These are phyloP conservation scores for Ichneumoninae sp. DNA, from an alignment of 2,888 invertebrate genomes.

Conservation along the genomic window DNA sequence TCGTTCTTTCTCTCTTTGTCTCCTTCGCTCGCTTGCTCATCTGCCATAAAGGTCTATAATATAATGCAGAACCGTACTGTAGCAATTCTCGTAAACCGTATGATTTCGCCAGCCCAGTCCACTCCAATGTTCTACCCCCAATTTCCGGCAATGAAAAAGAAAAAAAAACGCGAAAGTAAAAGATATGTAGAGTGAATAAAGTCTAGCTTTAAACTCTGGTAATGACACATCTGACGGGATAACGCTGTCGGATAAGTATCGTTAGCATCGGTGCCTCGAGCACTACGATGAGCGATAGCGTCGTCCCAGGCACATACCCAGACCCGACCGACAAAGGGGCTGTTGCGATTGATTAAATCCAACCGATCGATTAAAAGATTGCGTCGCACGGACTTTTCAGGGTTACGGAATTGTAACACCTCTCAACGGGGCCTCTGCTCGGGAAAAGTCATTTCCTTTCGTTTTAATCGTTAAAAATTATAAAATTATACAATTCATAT, in stretches of 20 bases:
- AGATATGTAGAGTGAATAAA: neutral
- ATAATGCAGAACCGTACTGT: conserved; percentile 2
- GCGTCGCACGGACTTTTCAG: neutral
- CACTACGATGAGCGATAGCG: neutral
- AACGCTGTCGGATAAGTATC: conserved; percentile 1
- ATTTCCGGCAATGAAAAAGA: neutral
- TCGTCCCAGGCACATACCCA: neutral
- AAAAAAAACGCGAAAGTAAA: neutral
- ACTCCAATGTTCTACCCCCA: neutral
- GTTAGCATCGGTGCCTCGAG: neutral
- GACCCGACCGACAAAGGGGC: neutral
- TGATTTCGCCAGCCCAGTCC: neutral
- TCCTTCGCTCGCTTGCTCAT: conserved; percentile 10
- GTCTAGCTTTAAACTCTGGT: conserved; percentile 3
- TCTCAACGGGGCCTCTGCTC: neutral
- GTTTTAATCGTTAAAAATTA: neutral
- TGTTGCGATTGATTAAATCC: neutral
- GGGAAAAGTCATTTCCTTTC: neutral
- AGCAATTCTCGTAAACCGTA: conserved; percentile 27
- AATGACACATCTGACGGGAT: conserved; percentile 1
- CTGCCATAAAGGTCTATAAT: neutral
- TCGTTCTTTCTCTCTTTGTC: conserved; percentile 20
- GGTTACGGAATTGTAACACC: neutral
- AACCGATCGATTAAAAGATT: neutral
- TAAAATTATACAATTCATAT: too few relatives aligned